Evolutionary conservation across 2,888 invertebrate species (phyloP).

Genomic region (Punctoribates punctum): DNA sequence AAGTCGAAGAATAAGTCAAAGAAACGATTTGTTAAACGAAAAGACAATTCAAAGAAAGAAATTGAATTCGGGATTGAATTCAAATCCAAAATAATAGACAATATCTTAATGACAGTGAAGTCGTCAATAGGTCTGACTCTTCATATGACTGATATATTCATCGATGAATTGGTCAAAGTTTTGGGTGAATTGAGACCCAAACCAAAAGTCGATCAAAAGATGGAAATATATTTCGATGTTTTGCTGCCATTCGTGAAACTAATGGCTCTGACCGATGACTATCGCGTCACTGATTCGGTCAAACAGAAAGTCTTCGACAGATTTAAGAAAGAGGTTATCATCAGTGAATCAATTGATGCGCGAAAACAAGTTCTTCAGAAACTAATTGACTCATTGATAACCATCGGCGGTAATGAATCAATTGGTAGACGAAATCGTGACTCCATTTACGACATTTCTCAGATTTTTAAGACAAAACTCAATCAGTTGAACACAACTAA

Average conservation of each 20-base stretch:
- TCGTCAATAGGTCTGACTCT: conserved; percentile 36
- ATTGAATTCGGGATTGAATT: conserved; percentile 13
- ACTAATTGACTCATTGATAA: not conserved
- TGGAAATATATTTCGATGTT: conserved; percentile 13
- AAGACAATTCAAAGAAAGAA: not conserved
- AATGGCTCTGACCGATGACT: conserved; percentile 18
- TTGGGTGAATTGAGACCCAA: conserved; percentile 5
- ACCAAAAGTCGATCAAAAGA: not conserved
- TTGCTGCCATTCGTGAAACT: conserved; percentile 30
- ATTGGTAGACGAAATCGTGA: conserved; percentile 7
- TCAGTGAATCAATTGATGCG: conserved; percentile 14
- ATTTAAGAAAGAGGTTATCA: conserved; percentile 7
- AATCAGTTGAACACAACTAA: conserved; percentile 16
- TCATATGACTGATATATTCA: conserved; percentile 34
- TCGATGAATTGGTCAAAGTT: conserved; percentile 31
- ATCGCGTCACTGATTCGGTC: conserved; percentile 12
- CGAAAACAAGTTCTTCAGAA: conserved; percentile 3
- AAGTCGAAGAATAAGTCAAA: not conserved
- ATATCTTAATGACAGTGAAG: conserved; percentile 12
- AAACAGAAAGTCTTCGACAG: conserved; percentile 29
- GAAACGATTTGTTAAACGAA: conserved; percentile 1
- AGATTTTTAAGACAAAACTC: conserved; percentile 8
- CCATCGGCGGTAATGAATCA: not conserved
- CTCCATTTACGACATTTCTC: conserved; percentile 5
- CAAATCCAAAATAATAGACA: conserved; percentile 18